Evolutionary conservation across 53 echinoderm and acorn worm genomes (phyloP).

Genomic region (Astropecten irregularis): DNA sequence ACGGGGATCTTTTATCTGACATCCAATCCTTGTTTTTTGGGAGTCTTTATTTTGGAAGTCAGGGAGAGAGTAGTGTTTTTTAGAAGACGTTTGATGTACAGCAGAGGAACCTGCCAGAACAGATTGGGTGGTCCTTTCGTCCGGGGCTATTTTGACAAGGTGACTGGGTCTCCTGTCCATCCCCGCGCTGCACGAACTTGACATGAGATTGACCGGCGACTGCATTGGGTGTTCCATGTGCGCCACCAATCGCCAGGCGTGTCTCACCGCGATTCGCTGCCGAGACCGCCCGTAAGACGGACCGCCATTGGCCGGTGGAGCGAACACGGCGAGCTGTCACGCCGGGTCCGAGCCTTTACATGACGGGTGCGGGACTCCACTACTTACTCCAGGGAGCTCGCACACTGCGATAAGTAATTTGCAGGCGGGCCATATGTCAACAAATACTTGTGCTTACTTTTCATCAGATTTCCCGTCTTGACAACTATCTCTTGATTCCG

Average conservation of each 20-base stretch:
- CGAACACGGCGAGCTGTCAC: slow-evolving; percentile 60
- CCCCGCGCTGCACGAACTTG: slow-evolving; percentile 29
- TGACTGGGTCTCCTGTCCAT: slow-evolving; percentile 31
- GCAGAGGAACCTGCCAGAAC: slow-evolving; percentile 51
- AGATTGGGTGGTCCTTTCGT: slow-evolving; percentile 42
- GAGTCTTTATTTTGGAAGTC: slow-evolving; percentile 39
- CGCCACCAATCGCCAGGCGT: neutral
- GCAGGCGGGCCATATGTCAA: slow-evolving; percentile 80
- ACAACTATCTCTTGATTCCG: slow-evolving; percentile 49
- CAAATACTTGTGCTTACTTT: slow-evolving; percentile 71
- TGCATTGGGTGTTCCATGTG: neutral
- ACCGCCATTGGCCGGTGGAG: slow-evolving; percentile 44
- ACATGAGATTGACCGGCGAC: slow-evolving; percentile 44
- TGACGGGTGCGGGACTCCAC: slow-evolving; percentile 46
- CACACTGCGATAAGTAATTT: slow-evolving; percentile 83
- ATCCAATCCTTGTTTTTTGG: slow-evolving; percentile 52
- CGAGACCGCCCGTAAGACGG: neutral
- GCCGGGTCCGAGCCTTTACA: slow-evolving; percentile 47
- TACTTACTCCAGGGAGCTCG: slow-evolving; percentile 53
- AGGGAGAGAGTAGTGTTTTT: neutral
- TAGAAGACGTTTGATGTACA: slow-evolving; percentile 34
- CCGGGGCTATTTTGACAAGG: slow-evolving; percentile 47
- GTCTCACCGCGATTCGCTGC: neutral
- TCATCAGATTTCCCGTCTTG: slow-evolving; percentile 44
- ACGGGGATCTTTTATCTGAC: slow-evolving; percentile 21